Base-by-base conservation (phyloP, 2,113 vertebrate species). In the Ammodytes dubius region DNA sequence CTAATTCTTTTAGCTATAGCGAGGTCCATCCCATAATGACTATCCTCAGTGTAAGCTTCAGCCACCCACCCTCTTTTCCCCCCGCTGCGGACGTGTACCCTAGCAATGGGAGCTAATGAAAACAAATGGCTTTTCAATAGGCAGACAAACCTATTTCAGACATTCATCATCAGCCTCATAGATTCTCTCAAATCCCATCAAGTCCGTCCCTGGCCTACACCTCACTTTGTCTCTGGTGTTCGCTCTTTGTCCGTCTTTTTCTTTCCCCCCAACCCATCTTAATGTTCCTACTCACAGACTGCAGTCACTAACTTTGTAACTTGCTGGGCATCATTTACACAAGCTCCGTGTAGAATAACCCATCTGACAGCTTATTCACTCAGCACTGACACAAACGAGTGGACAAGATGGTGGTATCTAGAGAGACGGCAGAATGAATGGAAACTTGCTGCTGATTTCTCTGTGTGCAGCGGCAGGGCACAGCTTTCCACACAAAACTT, bases 111-210 rank as follows among this genome's bases (percentile, higher is more conserved):
- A 86, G 70, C 88, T 95, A 95, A 95, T 95, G 94, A 96, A 95
- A 95, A 96, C 93, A 96, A 95, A 96, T 95, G 95, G 93, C 92
- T 95, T 94, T 94, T 93, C 91, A 95, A 92, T 88, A 87, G 87
- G 90, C 87, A 94, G 91, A 94, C 94, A 94, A 95, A 93, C 92
- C 93, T 92, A 94, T 95, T 95, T 94, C 92, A 93, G 89, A 93
- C 95, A 95, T 96, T 95, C 91, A 95, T 96, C 95, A 94, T 90
- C 89, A 90, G 91, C 92, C 90, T 90, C 90, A 94, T 92, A 94
- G 95, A 95, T 94, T 93, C 27, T 94, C 93, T 83, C 91, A 94
- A 94, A 94, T 94, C 92, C 94, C 88, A 95, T 95, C 92, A 94
- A 91, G 85, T 88, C 88, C 69, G 88, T 94, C 94, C 93, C 91